These are phyloP conservation scores for Vulpes vulpes DNA, from an alignment of 2,113 vertebrate genomes.

Conservation along the genomic window DNA sequence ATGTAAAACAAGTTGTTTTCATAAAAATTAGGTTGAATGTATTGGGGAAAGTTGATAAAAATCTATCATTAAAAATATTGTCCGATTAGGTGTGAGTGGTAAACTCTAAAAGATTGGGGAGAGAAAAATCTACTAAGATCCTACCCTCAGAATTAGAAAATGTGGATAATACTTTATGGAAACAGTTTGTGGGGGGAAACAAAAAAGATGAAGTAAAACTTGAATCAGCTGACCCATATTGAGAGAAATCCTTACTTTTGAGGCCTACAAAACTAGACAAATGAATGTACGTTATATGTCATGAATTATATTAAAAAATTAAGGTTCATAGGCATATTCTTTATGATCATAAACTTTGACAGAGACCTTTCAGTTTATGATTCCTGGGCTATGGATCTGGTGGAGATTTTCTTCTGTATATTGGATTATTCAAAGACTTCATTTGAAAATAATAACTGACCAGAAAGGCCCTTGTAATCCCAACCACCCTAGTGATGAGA, in stretches of 20 bases:
- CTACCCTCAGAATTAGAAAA: neutral
- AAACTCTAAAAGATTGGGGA: neutral
- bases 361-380: neutral
- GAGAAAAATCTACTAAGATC: neutral
- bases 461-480: neutral
- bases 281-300: neutral
- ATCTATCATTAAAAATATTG: slow-evolving; percentile 1
- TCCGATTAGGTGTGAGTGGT: neutral
- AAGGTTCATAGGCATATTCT: neutral
- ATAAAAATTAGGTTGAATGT: slow-evolving; percentile 1
- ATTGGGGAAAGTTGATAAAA: neutral
- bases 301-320: slow-evolving; percentile 11
- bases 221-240: neutral
- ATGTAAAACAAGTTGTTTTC: neutral
- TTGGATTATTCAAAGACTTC: neutral
- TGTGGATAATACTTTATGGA: neutral
- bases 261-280: neutral
- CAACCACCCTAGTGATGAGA: neutral
- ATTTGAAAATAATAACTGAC: neutral
- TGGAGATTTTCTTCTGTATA: neutral
- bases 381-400: neutral
- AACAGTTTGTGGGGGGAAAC: neutral
- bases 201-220: neutral
- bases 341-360: neutral
- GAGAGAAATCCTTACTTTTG: neutral